Percentiles rank a stretch among this genome's conserved stretches.
phyloP scores from a whole-genome alignment of 2,113 vertebrate genomes.

The Steatornis caripensis region DNA sequence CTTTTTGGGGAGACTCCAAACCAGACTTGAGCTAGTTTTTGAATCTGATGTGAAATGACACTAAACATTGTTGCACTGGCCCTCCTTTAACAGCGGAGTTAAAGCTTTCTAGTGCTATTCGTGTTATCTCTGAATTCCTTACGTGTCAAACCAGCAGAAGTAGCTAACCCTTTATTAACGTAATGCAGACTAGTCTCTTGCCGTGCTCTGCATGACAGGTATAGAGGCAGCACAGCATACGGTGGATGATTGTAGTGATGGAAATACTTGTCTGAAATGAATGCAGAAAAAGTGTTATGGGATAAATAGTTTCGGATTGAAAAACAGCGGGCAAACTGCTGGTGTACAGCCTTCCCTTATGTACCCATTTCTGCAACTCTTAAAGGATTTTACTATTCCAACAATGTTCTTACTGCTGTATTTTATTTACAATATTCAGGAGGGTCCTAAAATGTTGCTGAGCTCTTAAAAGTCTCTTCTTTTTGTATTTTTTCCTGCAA shows the following conservation, averaged over 20 bases:
- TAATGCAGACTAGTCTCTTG: no score
- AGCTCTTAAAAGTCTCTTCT: not conserved
- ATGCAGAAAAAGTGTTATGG: not conserved
- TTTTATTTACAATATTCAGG: no score
- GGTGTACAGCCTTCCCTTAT: no score
- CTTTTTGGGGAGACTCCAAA: not conserved
- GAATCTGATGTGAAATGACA: not conserved
- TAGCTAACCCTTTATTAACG: not conserved
- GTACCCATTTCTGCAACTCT: not conserved
- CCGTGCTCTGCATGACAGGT: not conserved
- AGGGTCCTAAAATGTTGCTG: not conserved
- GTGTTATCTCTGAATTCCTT: not conserved
- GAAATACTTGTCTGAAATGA: not conserved
- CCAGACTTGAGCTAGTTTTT: not conserved
- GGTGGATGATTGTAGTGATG: not conserved
- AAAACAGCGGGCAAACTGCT: not conserved
- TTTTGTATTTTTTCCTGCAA: not conserved
- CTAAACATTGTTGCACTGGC: not conserved
- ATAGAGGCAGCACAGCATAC: not conserved
- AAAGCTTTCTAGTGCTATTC: not conserved
- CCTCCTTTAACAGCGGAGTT: not conserved
- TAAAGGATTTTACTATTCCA: not conserved
- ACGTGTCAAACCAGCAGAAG: not conserved
- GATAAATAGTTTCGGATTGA: not conserved
- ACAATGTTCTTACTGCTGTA: not conserved